Evolutionary conservation across 2,113 vertebrate species (phyloP).

Genomic region (Callorhinus ursinus): DNA sequence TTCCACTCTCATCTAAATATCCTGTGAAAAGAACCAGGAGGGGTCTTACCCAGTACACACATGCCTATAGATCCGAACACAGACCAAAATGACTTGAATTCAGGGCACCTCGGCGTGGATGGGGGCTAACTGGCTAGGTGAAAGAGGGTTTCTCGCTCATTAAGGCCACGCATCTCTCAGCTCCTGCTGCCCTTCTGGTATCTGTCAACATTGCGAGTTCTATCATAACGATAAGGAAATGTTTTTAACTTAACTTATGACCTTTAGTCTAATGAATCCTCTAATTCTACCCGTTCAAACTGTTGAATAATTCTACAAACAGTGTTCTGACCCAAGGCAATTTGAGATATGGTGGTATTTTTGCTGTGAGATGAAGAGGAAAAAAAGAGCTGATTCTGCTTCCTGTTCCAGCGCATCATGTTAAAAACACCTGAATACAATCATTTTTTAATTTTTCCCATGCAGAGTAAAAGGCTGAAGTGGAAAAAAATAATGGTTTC

Average conservation of each 20-base stretch:
- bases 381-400: constrained; percentile 56
- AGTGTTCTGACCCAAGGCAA: constrained; percentile 55
- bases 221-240: constrained; percentile 71
- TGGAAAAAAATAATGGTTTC: constrained; percentile 49
- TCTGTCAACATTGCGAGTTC: constrained; percentile 63
- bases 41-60: not conserved
- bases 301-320: constrained; percentile 79
- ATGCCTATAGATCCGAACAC: not conserved
- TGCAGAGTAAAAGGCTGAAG: constrained; percentile 16
- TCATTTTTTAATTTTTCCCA: constrained; percentile 9
- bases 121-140: not conserved
- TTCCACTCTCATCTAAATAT: constrained; percentile 53
- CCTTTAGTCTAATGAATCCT: constrained; percentile 65
- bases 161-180: not conserved
- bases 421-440: constrained; percentile 64
- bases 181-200: constrained; percentile 19
- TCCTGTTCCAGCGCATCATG: not conserved
- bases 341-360: constrained; percentile 71
- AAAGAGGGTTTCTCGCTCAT: constrained; percentile 52
- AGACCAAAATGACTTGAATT: constrained; percentile 31
- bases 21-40: not conserved
- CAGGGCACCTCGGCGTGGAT: not conserved
- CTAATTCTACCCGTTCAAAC: constrained; percentile 79
- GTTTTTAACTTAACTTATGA: constrained; percentile 76
- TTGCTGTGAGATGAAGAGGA: constrained; percentile 36